Conservation (phyloP, 2,888 invertebrate genomes). For the Watsonalla cultraria region DNA sequence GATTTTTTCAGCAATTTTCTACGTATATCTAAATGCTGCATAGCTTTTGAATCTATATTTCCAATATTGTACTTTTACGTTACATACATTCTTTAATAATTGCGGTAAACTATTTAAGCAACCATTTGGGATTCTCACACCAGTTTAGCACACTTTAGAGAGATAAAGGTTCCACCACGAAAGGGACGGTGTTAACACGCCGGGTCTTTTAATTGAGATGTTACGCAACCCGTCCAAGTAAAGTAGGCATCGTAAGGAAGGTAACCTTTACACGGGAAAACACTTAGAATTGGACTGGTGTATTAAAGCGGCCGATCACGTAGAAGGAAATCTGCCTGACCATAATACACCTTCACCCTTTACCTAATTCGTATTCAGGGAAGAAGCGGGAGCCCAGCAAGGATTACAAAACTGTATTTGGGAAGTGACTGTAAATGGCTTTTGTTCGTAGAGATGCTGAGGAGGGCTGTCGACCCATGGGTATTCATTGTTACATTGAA, state of each 20-base stretch:
- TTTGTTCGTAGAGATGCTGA: constrained; percentile 42
- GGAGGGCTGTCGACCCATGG: constrained; percentile 13
- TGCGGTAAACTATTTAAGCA: neutral
- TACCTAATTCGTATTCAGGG: constrained; percentile 55
- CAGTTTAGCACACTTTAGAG: constrained; percentile 6
- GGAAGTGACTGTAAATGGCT: constrained; percentile 53
- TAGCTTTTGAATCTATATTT: too few relatives aligned
- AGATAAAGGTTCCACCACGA: constrained; percentile 8
- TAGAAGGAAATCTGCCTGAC: constrained; percentile 61
- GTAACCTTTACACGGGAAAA: constrained; percentile 42
- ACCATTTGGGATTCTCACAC: neutral
- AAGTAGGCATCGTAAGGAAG: constrained; percentile 20
- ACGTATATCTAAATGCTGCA: too few relatives aligned
- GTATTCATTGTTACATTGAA: constrained; percentile 11
- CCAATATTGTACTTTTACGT: too few relatives aligned
- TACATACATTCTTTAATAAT: neutral
- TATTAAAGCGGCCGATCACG: constrained; percentile 52
- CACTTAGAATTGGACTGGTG: constrained; percentile 45
- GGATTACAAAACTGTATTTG: constrained; percentile 56
- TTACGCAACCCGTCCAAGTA: constrained; percentile 26
- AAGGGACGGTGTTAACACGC: constrained; percentile 10
- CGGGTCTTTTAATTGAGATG: constrained; percentile 34
- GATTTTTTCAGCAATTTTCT: too few relatives aligned
- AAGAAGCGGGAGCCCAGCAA: constrained; percentile 31
- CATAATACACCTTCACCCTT: constrained; percentile 62